Conservation (phyloP, 1,140 invertebrate species). For the Drosophila burlai region DNA sequence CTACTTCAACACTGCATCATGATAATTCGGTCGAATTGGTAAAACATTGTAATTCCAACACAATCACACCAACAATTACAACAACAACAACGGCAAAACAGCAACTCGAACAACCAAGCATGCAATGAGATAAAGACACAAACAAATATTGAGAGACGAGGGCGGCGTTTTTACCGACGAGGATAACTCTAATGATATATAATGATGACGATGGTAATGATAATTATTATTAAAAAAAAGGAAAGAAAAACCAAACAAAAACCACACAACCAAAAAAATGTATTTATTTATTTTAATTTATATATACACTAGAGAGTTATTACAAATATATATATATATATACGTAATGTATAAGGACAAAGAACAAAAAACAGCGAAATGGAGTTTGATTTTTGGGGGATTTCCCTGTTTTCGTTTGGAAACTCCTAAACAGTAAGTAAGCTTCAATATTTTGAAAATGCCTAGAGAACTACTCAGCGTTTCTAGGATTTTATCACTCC, state of each 20-base stretch:
- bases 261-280: slow-evolving; percentile 71
- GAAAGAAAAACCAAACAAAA: slow-evolving; percentile 40
- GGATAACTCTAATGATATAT: slow-evolving; percentile 64
- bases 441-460: background rate
- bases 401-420: background rate
- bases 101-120: slow-evolving; percentile 68
- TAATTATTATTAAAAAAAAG: slow-evolving; percentile 44
- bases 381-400: slow-evolving; percentile 2
- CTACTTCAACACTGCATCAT: slow-evolving; percentile 58
- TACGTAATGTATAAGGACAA: slow-evolving; percentile 80
- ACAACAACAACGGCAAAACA: slow-evolving; percentile 46
- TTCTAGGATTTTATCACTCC: slow-evolving; percentile 5
- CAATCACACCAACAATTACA: slow-evolving; percentile 39
- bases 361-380: slow-evolving; percentile 25
- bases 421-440: background rate
- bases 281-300: slow-evolving; percentile 84
- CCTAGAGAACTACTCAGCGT: background rate
- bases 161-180: slow-evolving; percentile 73
- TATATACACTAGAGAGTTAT: slow-evolving; percentile 83
- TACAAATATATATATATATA: slow-evolving; percentile 72
- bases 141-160: slow-evolving; percentile 30
- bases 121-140: slow-evolving; percentile 75
- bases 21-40: slow-evolving; percentile 64
- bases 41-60: slow-evolving; percentile 62
- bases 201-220: slow-evolving; percentile 64